Percentiles rank a stretch among this genome's conserved stretches.
phyloP scores from a whole-genome alignment of 2,888 invertebrate species.

The Caenorhabditis auriculariae region DNA sequence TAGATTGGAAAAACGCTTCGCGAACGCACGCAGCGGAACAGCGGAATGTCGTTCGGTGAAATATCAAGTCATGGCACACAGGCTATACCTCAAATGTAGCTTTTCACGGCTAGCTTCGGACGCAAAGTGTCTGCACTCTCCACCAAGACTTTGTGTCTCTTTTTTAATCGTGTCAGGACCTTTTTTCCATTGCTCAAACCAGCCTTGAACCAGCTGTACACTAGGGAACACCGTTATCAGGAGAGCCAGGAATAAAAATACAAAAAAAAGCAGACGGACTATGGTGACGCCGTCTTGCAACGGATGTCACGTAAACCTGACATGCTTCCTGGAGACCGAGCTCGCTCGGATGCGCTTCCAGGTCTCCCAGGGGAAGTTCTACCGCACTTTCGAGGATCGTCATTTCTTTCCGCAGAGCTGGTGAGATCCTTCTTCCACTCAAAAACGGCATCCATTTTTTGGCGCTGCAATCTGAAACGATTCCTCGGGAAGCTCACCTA shows the following conservation, averaged over 20 bases:
- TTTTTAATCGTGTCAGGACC: no score
- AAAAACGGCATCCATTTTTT: constrained; percentile 2
- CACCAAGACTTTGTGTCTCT: neutral
- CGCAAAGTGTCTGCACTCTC: no score
- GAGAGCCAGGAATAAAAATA: no score
- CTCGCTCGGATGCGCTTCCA: constrained; percentile 22
- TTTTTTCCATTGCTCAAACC: no score
- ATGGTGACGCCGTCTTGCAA: constrained; percentile 26
- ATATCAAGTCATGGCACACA: no score
- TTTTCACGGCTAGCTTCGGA: no score
- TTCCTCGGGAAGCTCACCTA: constrained; percentile 21
- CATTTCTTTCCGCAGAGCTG: constrained; percentile 53
- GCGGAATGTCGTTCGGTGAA: no score
- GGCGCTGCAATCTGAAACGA: constrained; percentile 23
- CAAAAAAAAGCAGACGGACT: constrained; percentile 24
- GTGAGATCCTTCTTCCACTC: constrained; percentile 14
- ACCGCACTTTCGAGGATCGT: constrained; percentile 28
- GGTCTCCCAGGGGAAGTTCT: constrained; percentile 5
- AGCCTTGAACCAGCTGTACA: no score
- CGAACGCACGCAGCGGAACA: no score
- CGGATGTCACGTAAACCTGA: constrained; percentile 37
- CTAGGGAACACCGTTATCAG: no score
- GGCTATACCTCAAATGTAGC: no score
- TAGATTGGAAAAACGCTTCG: no score
- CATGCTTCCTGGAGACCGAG: constrained; percentile 45